phyloP scores from a whole-genome alignment of 2,113 vertebrate genomes.

The Planiliza haematocheilus region DNA sequence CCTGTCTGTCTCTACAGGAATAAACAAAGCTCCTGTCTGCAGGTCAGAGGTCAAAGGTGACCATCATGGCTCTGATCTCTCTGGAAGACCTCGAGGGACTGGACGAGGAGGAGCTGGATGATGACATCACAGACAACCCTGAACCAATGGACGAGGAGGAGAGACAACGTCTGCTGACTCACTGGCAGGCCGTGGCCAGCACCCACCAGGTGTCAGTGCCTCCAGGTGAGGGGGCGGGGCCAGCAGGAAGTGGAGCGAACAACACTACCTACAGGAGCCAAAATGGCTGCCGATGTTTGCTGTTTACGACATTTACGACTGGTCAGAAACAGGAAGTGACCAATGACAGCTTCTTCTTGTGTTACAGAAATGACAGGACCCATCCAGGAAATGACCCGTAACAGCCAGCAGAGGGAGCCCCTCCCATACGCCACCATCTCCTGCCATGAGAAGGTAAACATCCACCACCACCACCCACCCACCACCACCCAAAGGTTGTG shows the following conservation, averaged over 20 bases:
- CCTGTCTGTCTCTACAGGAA: not conserved
- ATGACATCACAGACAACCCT: constrained; percentile 73
- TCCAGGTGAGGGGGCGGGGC: constrained; percentile 74
- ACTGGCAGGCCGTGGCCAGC: constrained; percentile 86
- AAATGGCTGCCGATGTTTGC: no score
- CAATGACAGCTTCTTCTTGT: constrained; percentile 12
- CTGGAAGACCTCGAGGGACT: constrained; percentile 85
- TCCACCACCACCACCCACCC: not conserved
- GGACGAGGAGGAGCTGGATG: constrained; percentile 79
- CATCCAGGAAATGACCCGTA: constrained; percentile 86
- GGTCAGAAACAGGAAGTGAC: no score
- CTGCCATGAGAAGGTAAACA: constrained; percentile 83
- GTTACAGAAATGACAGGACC: constrained; percentile 87
- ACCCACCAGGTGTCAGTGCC: constrained; percentile 88
- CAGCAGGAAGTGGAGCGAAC: no score
- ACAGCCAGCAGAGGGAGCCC: constrained; percentile 81
- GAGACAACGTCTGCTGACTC: constrained; percentile 74
- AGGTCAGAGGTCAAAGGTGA: constrained; percentile 12
- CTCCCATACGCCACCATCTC: constrained; percentile 78
- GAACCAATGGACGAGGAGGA: constrained; percentile 76
- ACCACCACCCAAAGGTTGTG: no score
- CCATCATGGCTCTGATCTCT: constrained; percentile 86
- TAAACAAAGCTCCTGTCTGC: not conserved
- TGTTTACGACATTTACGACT: no score
- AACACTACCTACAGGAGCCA: no score